These are phyloP conservation scores for Parochlus steinenii DNA, from an alignment of 2,888 invertebrate genomes.

Conservation along the genomic window DNA sequence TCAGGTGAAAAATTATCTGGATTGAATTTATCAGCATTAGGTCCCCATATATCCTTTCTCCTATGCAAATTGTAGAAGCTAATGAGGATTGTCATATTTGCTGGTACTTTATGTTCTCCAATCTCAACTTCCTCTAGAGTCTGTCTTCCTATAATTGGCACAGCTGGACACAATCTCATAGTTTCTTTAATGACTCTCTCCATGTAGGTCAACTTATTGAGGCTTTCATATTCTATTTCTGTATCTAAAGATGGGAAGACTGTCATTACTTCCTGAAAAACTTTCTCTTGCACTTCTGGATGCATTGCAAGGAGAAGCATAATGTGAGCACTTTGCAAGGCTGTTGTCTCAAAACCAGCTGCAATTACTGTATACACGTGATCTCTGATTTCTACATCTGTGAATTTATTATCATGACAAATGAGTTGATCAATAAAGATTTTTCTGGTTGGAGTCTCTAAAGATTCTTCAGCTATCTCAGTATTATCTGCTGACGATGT, in stretches of 20 bases:
- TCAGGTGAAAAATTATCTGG: slow-evolving; percentile 7
- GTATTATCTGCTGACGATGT: neutral
- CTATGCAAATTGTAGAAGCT: slow-evolving; percentile 8
- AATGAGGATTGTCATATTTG: slow-evolving; percentile 5
- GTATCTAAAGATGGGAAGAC: neutral
- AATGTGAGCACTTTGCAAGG: slow-evolving; percentile 3
- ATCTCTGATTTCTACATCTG: slow-evolving; percentile 10
- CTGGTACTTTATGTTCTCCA: slow-evolving; percentile 1
- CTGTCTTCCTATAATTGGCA: slow-evolving; percentile 7
- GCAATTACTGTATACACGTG: slow-evolving; percentile 10
- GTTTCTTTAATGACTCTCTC: slow-evolving; percentile 8
- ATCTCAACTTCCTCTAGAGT: slow-evolving; percentile 6
- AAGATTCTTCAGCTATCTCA: slow-evolving; percentile 2
- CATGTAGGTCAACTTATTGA: slow-evolving; percentile 6
- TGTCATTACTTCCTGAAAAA: slow-evolving; percentile 3
- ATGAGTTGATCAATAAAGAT: slow-evolving; percentile 9
- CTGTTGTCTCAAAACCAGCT: slow-evolving; percentile 8
- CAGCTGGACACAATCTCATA: slow-evolving; percentile 6
- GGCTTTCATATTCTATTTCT: neutral
- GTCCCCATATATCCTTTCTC: slow-evolving; percentile 10
- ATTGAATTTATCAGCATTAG: slow-evolving; percentile 5
- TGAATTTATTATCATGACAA: neutral
- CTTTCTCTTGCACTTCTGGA: neutral
- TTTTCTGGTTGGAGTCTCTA: neutral
- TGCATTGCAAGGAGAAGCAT: slow-evolving; percentile 8